Evolutionary conservation across 2,797 vertebrate species (phyloP).

Genomic region (Eospalax fontanierii): DNA sequence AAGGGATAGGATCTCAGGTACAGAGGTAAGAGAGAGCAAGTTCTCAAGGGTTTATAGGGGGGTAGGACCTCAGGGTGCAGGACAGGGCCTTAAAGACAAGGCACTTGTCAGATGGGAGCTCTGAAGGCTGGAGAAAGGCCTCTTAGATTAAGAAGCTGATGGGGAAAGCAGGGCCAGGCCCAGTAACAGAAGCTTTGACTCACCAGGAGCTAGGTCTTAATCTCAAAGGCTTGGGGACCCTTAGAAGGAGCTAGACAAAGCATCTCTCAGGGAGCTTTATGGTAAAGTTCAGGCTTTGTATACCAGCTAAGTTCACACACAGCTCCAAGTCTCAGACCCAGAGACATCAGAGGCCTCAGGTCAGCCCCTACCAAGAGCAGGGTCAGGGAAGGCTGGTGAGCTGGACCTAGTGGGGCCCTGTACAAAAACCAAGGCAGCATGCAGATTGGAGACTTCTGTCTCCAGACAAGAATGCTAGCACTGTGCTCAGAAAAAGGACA

Average conservation of each 20-base stretch:
- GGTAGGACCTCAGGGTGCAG: neutral
- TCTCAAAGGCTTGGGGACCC: neutral
- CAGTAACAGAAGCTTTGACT: neutral
- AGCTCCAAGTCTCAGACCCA: too few species aligned
- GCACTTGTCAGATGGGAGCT: neutral
- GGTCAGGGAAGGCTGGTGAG: neutral
- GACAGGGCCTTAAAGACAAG: too few species aligned
- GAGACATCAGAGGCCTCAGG: neutral
- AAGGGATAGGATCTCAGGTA: neutral
- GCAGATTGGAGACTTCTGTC: neutral
- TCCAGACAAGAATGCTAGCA: conserved; percentile 67
- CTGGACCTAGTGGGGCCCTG: neutral
- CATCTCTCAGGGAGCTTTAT: neutral
- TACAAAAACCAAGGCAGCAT: conserved; percentile 20
- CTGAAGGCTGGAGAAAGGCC: neutral
- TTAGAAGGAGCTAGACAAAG: neutral
- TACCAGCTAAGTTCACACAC: neutral
- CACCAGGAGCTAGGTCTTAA: too few species aligned
- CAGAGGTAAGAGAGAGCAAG: neutral
- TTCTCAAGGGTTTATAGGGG: too few species aligned
- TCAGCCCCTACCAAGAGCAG: conserved; percentile 5
- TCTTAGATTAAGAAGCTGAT: neutral
- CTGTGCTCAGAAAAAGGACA: conserved; percentile 24
- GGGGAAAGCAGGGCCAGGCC: neutral
- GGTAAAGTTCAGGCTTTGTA: neutral